phyloP scores from a whole-genome alignment of 2,113 vertebrate species.

The Tetrao urogallus region DNA sequence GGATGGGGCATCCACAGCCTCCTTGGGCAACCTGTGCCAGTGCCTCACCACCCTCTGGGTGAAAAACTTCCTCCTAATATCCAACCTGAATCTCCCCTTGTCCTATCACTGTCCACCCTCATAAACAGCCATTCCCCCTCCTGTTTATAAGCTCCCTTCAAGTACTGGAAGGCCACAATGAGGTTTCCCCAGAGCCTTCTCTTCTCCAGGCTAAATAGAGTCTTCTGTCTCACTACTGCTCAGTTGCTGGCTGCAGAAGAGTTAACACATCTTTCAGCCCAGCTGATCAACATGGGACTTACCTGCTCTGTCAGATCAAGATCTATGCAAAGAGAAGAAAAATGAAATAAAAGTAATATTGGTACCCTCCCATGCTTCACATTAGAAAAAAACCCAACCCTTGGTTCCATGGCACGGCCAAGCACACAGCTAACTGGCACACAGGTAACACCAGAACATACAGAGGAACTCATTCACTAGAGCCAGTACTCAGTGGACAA shows the following conservation, averaged over 20 bases:
- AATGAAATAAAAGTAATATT: not conserved
- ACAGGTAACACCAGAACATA: not conserved
- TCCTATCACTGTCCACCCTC: no score
- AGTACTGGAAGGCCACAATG: no score
- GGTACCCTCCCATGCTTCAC: not conserved
- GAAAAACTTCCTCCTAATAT: no score
- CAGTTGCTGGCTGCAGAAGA: not conserved
- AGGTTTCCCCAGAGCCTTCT: no score
- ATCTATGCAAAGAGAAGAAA: not conserved
- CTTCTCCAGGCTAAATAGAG: not conserved
- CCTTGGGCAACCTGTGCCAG: no score
- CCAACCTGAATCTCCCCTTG: no score
- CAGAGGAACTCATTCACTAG: not conserved
- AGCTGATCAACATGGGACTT: not conserved
- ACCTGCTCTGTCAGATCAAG: not conserved
- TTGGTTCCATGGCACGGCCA: not conserved
- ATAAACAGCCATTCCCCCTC: no score
- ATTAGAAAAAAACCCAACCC: not conserved
- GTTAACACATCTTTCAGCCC: not conserved
- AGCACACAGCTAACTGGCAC: not conserved
- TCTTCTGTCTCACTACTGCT: not conserved
- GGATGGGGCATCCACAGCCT: no score
- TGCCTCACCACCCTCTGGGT: no score
- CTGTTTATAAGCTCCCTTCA: no score
- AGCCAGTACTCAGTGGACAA: not conserved